These are phyloP conservation scores for Dryobota labecula DNA, from an alignment of 2,888 invertebrate genomes.

Conservation along the genomic window DNA sequence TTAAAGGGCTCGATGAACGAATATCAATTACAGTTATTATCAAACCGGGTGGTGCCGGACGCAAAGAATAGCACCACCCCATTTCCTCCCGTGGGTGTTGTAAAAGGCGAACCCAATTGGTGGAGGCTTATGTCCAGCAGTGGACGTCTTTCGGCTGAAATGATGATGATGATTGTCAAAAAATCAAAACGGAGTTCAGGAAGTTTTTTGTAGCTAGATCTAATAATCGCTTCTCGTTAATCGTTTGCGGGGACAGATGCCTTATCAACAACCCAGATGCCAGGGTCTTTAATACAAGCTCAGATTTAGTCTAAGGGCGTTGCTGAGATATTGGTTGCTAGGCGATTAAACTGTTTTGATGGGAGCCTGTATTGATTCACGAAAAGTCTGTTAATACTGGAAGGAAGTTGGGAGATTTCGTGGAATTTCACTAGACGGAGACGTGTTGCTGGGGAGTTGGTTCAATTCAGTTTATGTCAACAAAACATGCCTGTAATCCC, in stretches of 20 bases:
- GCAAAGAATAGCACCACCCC: too few relatives aligned
- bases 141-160: too few relatives aligned
- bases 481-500: too few relatives aligned
- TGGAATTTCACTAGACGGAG: neutral
- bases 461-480: neutral
- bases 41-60: too few relatives aligned
- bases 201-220: too few relatives aligned
- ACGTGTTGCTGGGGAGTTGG: neutral
- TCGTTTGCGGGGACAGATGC: too few relatives aligned
- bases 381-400: neutral
- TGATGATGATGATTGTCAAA: too few relatives aligned
- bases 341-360: neutral
- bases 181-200: neutral
- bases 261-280: neutral
- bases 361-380: neutral
- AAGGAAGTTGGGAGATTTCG: neutral
- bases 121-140: too few relatives aligned
- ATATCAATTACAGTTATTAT: neutral
- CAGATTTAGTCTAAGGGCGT: slow-evolving; percentile 5
- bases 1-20: neutral
- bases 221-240: too few relatives aligned
- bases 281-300: neutral
- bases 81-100: too few relatives aligned
- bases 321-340: slow-evolving; percentile 19
- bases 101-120: too few relatives aligned